These are phyloP conservation scores for Pomatorhinus ruficollis DNA, from an alignment of 2,113 vertebrate species.

Conservation along the genomic window DNA sequence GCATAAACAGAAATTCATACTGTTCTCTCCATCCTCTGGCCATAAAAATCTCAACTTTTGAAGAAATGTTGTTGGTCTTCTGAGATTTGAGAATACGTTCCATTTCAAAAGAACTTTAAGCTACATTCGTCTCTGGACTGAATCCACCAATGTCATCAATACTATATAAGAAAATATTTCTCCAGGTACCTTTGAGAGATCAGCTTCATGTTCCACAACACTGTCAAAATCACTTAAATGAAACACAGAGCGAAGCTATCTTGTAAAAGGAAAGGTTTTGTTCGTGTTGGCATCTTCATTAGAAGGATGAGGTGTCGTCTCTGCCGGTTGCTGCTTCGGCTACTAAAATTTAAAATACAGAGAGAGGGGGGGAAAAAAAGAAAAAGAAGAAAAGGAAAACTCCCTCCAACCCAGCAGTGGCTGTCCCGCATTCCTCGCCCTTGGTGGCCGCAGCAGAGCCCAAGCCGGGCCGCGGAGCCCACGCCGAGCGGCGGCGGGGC, in stretches of 20 bases:
- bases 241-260: too few relatives aligned
- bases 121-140: constrained; percentile 30
- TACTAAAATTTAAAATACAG: background rate
- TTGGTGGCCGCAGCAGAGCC: background rate
- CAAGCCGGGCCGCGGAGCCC: too few relatives aligned
- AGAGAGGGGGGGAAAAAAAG: fast-evolving
- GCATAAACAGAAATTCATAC: background rate
- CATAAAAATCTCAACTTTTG: background rate
- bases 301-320: background rate
- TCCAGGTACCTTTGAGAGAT: too few relatives aligned
- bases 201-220: too few relatives aligned
- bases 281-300: too few relatives aligned
- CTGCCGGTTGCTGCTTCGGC: background rate
- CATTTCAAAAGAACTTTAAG: constrained; percentile 12
- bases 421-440: too few relatives aligned
- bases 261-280: too few relatives aligned
- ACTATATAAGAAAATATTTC: too few relatives aligned
- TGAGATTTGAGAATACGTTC: constrained; percentile 13
- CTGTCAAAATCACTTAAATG: too few relatives aligned
- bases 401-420: too few relatives aligned
- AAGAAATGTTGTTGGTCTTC: constrained; percentile 10
- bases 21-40: background rate
- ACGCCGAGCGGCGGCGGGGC: too few relatives aligned
- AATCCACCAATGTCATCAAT: constrained; percentile 37
- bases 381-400: too few relatives aligned